phyloP scores from a whole-genome alignment of 2,113 vertebrate species.

The Caranx melampygus region DNA sequence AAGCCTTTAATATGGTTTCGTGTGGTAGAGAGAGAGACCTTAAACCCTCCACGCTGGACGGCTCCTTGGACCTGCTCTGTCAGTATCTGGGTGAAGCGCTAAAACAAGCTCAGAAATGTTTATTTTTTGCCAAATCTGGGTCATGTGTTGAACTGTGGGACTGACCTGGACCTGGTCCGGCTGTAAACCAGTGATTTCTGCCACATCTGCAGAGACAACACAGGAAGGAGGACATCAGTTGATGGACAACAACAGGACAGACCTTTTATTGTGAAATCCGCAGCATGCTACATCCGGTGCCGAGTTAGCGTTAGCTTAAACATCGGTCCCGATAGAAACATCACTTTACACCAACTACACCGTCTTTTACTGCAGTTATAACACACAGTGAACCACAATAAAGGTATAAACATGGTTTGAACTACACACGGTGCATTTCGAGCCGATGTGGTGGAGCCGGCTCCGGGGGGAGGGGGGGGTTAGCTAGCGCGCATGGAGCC shows the following conservation, averaged over 20 bases:
- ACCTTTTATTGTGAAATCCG: no score
- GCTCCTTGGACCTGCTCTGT: constrained; percentile 9
- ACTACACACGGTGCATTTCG: no score
- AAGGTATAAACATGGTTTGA: no score
- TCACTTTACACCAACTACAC: no score
- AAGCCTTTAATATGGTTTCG: constrained; percentile 55
- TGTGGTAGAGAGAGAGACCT: constrained; percentile 14
- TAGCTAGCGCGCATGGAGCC: no score
- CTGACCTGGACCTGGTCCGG: background rate
- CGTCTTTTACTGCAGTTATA: no score
- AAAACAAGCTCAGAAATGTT: constrained; percentile 22
- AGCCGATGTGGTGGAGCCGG: no score
- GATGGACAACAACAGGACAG: background rate
- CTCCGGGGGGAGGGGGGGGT: no score
- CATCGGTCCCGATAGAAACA: no score
- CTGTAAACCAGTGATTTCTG: constrained; percentile 5
- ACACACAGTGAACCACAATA: no score
- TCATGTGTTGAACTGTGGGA: constrained; percentile 33
- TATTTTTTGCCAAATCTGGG: constrained; percentile 46
- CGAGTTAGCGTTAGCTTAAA: no score
- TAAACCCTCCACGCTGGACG: constrained; percentile 23
- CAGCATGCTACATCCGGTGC: no score
- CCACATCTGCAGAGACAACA: background rate
- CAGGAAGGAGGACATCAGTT: background rate
- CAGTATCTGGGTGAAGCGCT: constrained; percentile 39